These are phyloP conservation scores for Elmis aenea DNA, from an alignment of 2,888 invertebrate species.

Conservation along the genomic window DNA sequence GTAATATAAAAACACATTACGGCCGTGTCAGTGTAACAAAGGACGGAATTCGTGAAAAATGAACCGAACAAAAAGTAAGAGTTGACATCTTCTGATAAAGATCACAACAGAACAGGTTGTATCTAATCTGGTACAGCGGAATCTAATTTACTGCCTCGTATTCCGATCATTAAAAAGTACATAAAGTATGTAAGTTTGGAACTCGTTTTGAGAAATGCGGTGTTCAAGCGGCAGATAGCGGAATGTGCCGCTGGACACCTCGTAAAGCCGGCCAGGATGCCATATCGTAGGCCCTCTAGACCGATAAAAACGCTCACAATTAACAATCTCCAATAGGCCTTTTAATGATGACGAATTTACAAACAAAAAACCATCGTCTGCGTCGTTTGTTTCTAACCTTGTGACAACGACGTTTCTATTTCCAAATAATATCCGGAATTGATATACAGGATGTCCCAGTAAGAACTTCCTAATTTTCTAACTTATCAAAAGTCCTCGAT, in stretches of 20 bases:
- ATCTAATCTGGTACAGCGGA: constrained; percentile 28
- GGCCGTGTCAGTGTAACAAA: too few relatives aligned
- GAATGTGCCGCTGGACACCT: constrained; percentile 28
- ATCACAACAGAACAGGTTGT: constrained; percentile 23
- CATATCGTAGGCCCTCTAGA: constrained; percentile 19
- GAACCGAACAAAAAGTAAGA: constrained; percentile 13
- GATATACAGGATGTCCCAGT: too few relatives aligned
- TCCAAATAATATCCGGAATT: too few relatives aligned
- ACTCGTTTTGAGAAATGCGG: constrained; percentile 25
- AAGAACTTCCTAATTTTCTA: too few relatives aligned
- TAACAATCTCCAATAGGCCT: constrained; percentile 20
- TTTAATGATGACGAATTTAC: constrained; percentile 21
- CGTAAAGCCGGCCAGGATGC: constrained; percentile 21
- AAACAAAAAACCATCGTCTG: constrained; percentile 15
- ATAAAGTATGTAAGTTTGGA: constrained; percentile 27
- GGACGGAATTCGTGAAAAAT: constrained; percentile 15
- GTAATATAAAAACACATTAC: too few relatives aligned
- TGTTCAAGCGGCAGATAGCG: constrained; percentile 23
- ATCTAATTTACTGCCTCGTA: constrained; percentile 28
- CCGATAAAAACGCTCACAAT: constrained; percentile 21
- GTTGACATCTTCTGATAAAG: constrained; percentile 24
- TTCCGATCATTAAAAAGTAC: constrained; percentile 27
- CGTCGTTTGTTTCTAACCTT: constrained; percentile 14
- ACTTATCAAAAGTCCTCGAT: too few relatives aligned
- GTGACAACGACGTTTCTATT: too few relatives aligned